phyloP scores from a whole-genome alignment of 2,797 vertebrate species.

The Lepus townsendii region DNA sequence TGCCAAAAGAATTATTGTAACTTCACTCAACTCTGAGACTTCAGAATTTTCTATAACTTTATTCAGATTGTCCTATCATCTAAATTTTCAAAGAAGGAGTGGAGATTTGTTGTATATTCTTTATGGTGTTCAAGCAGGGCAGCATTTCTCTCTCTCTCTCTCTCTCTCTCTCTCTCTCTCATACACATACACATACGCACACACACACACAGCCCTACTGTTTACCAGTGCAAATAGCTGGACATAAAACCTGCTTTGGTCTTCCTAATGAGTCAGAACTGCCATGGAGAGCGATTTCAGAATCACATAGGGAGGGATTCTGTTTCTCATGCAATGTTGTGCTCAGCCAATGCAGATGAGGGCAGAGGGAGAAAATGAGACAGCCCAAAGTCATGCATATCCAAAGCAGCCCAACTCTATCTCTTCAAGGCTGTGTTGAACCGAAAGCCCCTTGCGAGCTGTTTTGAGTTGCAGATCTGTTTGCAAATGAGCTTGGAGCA shows the following conservation, averaged over 20 bases:
- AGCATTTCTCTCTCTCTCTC: fast-evolving
- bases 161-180: background rate
- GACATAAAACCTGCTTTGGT: slow-evolving; percentile 62
- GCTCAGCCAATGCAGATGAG: background rate
- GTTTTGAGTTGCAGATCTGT: slow-evolving; percentile 84
- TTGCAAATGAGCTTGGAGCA: slow-evolving; percentile 88
- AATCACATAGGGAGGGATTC: background rate
- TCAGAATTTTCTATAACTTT: background rate
- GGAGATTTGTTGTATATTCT: background rate
- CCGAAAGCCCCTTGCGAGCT: slow-evolving; percentile 69
- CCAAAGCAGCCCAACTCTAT: slow-evolving; percentile 41
- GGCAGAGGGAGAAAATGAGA: slow-evolving; percentile 20
- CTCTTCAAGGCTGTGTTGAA: slow-evolving; percentile 60
- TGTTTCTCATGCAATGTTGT: background rate
- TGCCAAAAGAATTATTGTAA: background rate
- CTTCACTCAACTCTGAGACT: background rate
- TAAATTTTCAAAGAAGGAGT: slow-evolving; percentile 4
- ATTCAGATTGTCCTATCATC: background rate
- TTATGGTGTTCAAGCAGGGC: background rate
- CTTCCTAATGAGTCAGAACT: slow-evolving; percentile 70
- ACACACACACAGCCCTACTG: background rate
- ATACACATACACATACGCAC: background rate
- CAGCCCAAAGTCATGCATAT: slow-evolving; percentile 66
- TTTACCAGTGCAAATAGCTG: slow-evolving; percentile 70
- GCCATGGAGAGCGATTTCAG: slow-evolving; percentile 24